Evolutionary conservation across 2,888 invertebrate genomes (phyloP), one percentile per base, ranked within the genome.

Genomic region (Athalia rosae): DNA sequence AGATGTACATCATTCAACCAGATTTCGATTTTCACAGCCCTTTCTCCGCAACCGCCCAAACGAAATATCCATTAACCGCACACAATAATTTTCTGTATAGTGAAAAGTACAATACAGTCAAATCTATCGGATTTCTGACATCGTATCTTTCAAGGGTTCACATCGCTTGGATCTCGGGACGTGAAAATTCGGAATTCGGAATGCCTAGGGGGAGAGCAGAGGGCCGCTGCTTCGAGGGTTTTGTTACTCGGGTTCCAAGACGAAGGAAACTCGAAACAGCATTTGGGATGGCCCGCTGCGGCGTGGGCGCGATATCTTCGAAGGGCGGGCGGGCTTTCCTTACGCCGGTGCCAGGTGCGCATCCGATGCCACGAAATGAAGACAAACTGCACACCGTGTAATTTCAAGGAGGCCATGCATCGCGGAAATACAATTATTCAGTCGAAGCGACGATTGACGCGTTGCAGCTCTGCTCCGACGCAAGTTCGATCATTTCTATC

Each of bases 111-210:
- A 13, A n/a, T 28, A 47, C 45, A 13, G n/a, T 28, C 28, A 8
- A 50, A 28, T 66, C 50, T 9, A n/a, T 50, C 50, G 11, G 8
- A 6, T 11, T 28, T 2, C 28, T 28, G 28, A 28, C 28, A 28
- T 28, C 28, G 28, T 28, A 28, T 28, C 28, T 28, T 50, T 6
- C 53, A 6, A 53, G 15, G 53, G 67, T 11, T 67, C 50, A 48
- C 67, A 41, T 50, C 48, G 50, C 67, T 67, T 53, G 41, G 50
- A 67, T 53, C 50, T 50, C 67, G 67, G 50, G 50, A 67, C 67
- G 41, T 67, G 67, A n/a, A 13, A 15, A 50, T 67, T 41, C 67
- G 50, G 7, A 28, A n/a, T n/a, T 28, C 0, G 62, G 47, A 13
- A n/a, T n/a, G 45, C 0, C 28, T 28, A 28, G 28, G 28, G 28